These are phyloP conservation scores for Gyps fulvus DNA, from an alignment of 2,113 vertebrate genomes.

Conservation along the genomic window DNA sequence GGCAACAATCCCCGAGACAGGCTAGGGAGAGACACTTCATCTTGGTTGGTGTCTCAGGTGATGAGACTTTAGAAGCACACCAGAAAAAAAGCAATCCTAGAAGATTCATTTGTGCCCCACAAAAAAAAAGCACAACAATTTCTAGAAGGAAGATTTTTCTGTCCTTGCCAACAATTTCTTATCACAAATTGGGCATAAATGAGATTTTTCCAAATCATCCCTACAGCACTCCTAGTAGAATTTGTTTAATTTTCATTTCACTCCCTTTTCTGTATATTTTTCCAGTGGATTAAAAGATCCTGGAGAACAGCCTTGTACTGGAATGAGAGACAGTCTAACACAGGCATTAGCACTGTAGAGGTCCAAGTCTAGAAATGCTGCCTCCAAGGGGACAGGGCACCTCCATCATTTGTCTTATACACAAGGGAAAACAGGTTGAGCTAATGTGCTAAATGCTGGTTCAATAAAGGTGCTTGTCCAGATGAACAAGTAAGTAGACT, in stretches of 20 bases:
- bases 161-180: neutral
- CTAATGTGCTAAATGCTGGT: neutral
- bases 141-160: neutral
- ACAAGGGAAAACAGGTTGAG: neutral
- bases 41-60: neutral
- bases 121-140: neutral
- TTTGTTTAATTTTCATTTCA: neutral
- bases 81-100: neutral
- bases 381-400: neutral
- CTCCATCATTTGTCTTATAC: neutral
- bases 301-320: neutral
- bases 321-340: neutral
- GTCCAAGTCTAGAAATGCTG: neutral
- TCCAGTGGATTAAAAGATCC: neutral
- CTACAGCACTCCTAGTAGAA: neutral
- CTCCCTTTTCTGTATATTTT: neutral
- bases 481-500: neutral
- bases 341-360: neutral
- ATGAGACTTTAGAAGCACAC: neutral
- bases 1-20: neutral
- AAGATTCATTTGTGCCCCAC: neutral
- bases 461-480: neutral
- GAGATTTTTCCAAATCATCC: neutral
- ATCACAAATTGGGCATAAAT: neutral
- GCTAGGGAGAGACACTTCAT: neutral